Evolutionary conservation across 2,797 vertebrate species (phyloP).

Genomic region (Pygocentrus nattereri): DNA sequence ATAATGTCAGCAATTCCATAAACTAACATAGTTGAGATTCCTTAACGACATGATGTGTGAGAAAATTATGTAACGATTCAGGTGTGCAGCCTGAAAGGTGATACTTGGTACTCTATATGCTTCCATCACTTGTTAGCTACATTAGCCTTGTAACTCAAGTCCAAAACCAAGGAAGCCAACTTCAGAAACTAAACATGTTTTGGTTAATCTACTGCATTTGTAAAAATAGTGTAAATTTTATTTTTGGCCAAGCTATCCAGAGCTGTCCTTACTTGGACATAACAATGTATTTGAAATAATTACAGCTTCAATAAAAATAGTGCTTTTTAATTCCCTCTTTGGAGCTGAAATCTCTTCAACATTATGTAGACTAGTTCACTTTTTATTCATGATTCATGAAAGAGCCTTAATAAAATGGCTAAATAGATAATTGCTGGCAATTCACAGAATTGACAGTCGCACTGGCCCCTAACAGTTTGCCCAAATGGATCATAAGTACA

Average conservation of each 20-base stretch:
- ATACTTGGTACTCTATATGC: too few species aligned
- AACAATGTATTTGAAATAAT: neutral
- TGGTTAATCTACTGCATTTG: neutral
- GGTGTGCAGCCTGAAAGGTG: too few species aligned
- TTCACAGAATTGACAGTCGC: neutral
- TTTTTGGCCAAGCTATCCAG: neutral
- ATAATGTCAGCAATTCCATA: neutral
- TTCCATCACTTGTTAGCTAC: too few species aligned
- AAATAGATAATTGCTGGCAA: constrained; percentile 14
- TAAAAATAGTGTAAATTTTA: neutral
- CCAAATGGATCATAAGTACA: neutral
- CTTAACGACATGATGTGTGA: neutral
- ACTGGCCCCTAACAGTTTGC: neutral
- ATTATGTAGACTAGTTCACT: neutral
- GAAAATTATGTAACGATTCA: too few species aligned
- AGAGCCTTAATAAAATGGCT: neutral
- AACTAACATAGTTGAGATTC: neutral
- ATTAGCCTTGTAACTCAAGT: too few species aligned
- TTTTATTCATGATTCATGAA: neutral
- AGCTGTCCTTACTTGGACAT: neutral
- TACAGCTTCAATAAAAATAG: neutral
- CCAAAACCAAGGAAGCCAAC: neutral
- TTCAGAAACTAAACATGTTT: neutral
- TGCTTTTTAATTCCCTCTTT: neutral
- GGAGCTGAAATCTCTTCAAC: neutral